Evolutionary conservation across 2,797 vertebrate species (phyloP), one percentile per base, ranked within the genome.

Genomic region (Brachyalestes nurse): DNA sequence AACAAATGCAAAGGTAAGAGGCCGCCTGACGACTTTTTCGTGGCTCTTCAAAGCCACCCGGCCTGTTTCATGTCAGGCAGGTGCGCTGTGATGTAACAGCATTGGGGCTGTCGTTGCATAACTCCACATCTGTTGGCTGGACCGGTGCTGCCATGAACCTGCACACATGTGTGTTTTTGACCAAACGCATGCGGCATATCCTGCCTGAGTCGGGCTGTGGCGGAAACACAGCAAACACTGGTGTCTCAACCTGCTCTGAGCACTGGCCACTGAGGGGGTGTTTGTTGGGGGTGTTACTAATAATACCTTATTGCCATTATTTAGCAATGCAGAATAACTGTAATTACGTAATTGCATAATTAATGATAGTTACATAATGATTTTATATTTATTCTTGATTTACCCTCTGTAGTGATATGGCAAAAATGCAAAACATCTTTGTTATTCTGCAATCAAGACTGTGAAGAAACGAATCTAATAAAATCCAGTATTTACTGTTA

Each of bases 1-100:
- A 98, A 97, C 90, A 97, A 97, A 85, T 98, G 97, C 92, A 98
- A 98, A 98, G 97, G 97, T 97, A 87, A 94, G 93, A 72, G 42
- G 45, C 60, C 13, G 16, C 34, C 28, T 66, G 40, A 75, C 19
- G 28, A n/a, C 66, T 75, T 82, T 71, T 51, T n/a, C 51, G 23
- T 10, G 49, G 47, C 55, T 71, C 49, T 79, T 71, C 34, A 62
- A 72, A 70, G 72, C 83, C 60, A 78, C 38, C 53, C 49, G 58
- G 71, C 49, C 7, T 71, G 73, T 70, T 75, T 65, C 60, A 72
- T 76, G 73, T 77, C 58, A 23, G 73, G 75, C 74, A 83, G 85
- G 79, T 86, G 75, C 79, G 75, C 62, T 23, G 75, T 85, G 84
- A 84, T 79, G 78, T 87, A 79, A 84, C 70, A n/a, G 77, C 60